phyloP scores from a whole-genome alignment of 2,113 vertebrate species.

The Solenodon paradoxus region DNA sequence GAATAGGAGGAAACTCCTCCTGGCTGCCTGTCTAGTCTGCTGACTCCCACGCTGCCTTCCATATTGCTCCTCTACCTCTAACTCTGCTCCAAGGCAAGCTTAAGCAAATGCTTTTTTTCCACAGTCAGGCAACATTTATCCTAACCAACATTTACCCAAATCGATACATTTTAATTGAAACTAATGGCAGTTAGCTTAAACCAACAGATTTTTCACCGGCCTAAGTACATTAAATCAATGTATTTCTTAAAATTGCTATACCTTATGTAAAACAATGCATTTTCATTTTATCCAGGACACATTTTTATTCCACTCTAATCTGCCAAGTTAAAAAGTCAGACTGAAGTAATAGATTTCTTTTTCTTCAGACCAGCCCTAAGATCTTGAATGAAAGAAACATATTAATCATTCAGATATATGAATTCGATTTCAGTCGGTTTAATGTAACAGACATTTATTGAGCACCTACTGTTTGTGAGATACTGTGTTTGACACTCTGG shows the following conservation, averaged over 20 bases:
- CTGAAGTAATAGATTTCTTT: constrained; percentile 63
- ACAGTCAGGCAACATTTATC: constrained; percentile 79
- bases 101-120: constrained; percentile 67
- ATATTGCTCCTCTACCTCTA: accelerated
- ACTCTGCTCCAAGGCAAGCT: constrained; percentile 37
- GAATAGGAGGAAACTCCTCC: neutral
- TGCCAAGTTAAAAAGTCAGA: constrained; percentile 58
- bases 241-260: constrained; percentile 80
- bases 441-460: constrained; percentile 65
- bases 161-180: constrained; percentile 87
- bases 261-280: constrained; percentile 76
- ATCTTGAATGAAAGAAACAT: constrained; percentile 65
- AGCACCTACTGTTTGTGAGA: constrained; percentile 74
- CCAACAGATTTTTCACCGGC: constrained; percentile 82
- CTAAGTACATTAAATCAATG: constrained; percentile 83
- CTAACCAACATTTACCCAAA: constrained; percentile 81
- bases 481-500: constrained; percentile 63
- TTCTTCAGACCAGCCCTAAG: constrained; percentile 29
- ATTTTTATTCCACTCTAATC: constrained; percentile 71
- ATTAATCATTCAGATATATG: constrained; percentile 73
- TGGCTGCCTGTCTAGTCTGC: accelerated
- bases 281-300: constrained; percentile 75
- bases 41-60: accelerated
- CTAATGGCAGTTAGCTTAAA: constrained; percentile 84
- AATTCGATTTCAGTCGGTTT: constrained; percentile 58